Percentiles rank a stretch among this genome's conserved stretches.
Conservation (phyloP, 2,797 vertebrate genomes). For the Octomys mimax region DNA sequence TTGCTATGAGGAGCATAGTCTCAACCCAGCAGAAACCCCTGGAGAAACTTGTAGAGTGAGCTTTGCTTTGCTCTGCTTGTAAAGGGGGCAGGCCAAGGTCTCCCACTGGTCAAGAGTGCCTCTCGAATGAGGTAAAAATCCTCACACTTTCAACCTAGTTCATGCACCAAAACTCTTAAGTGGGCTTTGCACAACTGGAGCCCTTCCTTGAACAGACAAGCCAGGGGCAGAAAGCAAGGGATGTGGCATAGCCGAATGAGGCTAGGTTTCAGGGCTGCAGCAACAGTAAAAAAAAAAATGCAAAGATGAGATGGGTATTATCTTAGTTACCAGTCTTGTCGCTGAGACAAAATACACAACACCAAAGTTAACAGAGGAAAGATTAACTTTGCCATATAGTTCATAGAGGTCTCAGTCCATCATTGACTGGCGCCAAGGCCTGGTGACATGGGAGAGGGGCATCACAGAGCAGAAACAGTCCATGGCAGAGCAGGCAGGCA, state of each 20-base stretch:
- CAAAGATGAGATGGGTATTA: background rate
- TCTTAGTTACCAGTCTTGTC: background rate
- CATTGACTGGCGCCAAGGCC: background rate
- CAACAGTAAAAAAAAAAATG: background rate
- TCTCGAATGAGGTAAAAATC: background rate
- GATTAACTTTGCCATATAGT: background rate
- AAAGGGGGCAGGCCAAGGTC: background rate
- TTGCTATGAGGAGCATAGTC: background rate
- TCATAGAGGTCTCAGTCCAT: background rate
- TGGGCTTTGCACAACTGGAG: background rate
- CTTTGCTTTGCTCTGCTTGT: no score
- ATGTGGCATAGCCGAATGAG: background rate
- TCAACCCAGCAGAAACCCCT: fast-evolving
- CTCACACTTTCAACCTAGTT: background rate
- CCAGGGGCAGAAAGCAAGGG: background rate
- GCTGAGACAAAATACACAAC: background rate
- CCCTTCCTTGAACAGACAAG: background rate
- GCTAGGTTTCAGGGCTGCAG: background rate
- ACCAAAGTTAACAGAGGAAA: background rate
- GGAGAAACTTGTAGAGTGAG: background rate
- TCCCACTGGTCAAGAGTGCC: background rate
- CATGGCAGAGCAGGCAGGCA: background rate
- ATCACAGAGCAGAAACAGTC: background rate
- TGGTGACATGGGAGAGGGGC: background rate
- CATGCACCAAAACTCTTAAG: background rate